Evolutionary conservation across 2,888 invertebrate species (phyloP), one percentile per base, ranked within the genome.

Genomic region (Macrosiphum euphorbiae): DNA sequence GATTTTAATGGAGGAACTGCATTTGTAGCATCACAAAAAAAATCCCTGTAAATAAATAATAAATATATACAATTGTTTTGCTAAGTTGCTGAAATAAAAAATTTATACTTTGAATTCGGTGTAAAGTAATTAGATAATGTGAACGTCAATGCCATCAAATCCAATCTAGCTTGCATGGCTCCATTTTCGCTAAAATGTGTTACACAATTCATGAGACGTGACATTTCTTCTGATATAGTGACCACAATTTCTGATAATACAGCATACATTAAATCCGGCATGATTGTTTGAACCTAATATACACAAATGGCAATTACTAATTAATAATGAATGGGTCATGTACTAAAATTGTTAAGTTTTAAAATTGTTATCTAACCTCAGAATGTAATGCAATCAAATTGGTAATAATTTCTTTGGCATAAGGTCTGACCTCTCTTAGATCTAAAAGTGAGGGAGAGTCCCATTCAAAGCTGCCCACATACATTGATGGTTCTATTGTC

Each of bases 401-500:
- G 95, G 98, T 98, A 91, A 98, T 97, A 95, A 98, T 98, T 96
- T 98, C 98, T 96, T 98, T 99, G 50, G 98, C 98, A 95, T 99
- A 99, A 0, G 98, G 98, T 91, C 98, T 96, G 26, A 98, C 97
- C 95, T 98, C 98, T 11, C 97, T 97, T 0, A 98, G 97, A 90
- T 97, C 96, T 91, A 97, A 97, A 95, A 98, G 97, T 0, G 97
- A 97, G 95, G 98, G 97, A 0, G 97, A 97, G 95, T 98, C 97
- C 97, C 98, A 98, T 95, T 98, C 98, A 95, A 98, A 98, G 94
- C 97, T 97, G 0, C 98, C 99, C 95, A 98, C 96, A 96, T 99
- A 99, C 99, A 99, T 99, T 94, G 98, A 98, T 13, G 98, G 98
- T 96, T 99, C 99, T 95, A 99, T 98, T 13, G 98, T 98, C n/a